phyloP scores from a whole-genome alignment of 2,113 vertebrate species.

The Nematolebias whitei region DNA sequence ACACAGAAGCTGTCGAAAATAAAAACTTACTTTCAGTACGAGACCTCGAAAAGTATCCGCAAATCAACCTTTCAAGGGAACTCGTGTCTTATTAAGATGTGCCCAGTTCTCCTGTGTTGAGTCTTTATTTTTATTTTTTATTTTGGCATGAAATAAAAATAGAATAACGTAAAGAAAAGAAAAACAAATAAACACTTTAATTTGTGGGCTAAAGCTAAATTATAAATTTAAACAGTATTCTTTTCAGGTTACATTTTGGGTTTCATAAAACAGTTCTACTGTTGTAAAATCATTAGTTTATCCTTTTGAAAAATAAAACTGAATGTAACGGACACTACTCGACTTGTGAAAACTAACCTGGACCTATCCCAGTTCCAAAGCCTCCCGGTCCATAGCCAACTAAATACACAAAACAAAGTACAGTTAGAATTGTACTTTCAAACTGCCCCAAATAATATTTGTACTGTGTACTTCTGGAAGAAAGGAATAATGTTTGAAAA shows the following conservation, averaged over 20 bases:
- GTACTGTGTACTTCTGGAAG: neutral
- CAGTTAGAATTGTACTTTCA: no score
- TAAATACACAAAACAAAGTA: conserved; percentile 1
- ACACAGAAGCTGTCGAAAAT: neutral
- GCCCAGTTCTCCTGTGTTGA: neutral
- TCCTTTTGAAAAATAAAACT: neutral
- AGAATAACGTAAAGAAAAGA: no score
- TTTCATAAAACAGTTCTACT: neutral
- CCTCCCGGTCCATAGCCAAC: conserved; percentile 31
- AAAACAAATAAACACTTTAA: no score
- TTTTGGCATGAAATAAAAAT: no score
- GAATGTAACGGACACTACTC: no score
- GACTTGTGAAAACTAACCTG: conserved; percentile 29
- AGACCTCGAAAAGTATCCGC: neutral
- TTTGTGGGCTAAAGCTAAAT: neutral
- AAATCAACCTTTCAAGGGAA: neutral
- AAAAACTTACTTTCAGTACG: neutral
- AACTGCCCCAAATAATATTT: neutral
- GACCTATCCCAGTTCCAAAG: conserved; percentile 18
- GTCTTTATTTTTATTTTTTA: no score
- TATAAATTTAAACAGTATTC: neutral
- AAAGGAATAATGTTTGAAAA: neutral
- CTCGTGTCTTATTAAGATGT: neutral
- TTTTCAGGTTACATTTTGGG: neutral
- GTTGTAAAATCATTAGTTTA: neutral